phyloP scores from a whole-genome alignment of 2,888 invertebrate species.

The Amphiduros pacificus region DNA sequence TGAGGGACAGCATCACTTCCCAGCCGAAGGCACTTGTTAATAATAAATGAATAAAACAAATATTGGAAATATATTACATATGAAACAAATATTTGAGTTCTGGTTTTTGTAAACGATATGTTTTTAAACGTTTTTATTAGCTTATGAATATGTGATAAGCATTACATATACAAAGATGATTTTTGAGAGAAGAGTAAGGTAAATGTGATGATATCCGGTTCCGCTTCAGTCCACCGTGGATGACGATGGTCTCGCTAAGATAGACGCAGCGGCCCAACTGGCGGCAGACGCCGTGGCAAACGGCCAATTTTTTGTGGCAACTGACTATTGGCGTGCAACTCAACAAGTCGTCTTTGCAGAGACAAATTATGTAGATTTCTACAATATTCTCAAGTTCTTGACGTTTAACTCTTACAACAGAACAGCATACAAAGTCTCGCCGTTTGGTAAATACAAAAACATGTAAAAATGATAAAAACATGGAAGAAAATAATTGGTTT shows the following conservation, averaged over 20 bases:
- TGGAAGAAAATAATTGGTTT: background rate
- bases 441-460: no score
- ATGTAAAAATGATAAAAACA: background rate
- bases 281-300: conserved; percentile 17
- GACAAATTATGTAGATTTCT: conserved; percentile 34
- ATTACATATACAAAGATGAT: background rate
- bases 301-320: conserved; percentile 13
- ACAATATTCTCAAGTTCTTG: conserved; percentile 33
- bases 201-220: background rate
- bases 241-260: conserved; percentile 19
- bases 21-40: no score
- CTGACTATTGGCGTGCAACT: conserved; percentile 17
- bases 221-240: conserved; percentile 26
- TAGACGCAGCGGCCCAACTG: conserved; percentile 21
- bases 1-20: no score
- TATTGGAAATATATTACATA: no score
- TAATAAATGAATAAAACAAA: no score
- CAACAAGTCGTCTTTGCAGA: conserved; percentile 19
- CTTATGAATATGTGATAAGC: background rate
- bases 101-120: no score
- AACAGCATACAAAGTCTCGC: no score
- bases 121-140: background rate
- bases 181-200: no score
- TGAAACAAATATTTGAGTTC: no score
- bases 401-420: background rate